Base-by-base conservation (phyloP, 2,888 invertebrate species). In the Ophion slaviceki region DNA sequence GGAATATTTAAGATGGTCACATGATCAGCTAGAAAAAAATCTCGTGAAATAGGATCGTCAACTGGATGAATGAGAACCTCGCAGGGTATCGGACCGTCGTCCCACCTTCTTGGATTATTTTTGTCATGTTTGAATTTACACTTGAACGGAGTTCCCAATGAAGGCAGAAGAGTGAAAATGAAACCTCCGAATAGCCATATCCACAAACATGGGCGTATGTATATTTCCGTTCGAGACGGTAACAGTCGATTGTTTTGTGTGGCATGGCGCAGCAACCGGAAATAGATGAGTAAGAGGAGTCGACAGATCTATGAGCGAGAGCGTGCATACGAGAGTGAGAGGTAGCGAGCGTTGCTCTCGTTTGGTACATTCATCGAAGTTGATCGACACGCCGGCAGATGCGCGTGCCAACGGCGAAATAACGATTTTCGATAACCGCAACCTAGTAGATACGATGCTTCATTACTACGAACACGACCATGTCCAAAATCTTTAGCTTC, bases 281-380 rank as follows among this genome's bases (percentile, higher is more conserved):
- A 80, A 84, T 84, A 66, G 76, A 80, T 59, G 66, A 71, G 80
- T 59, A 70, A 80, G 75, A 71, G 79, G 75, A 76, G 76, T 76
- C 59, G 70, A 70, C 75, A 66, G 80, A 84, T 84, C 80, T 76
- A 84, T 36, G 75, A 71, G 64, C 20, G 75, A 84, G 68, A 64
- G 59, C 70, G 76, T 76, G 47, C 47, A 36, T 47, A 57, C 53
- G 40, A 53, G 66, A 20, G 67, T 36, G 72, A 66, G 68, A 66
- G 68, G 61, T 45, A 71, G 78, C 77, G 80, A 82, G 83, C 85
- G 84, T 81, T 85, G 81, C 85, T 78, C 81, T 71, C 80, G 83
- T 85, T 85, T 85, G n/a, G 81, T 85, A 72, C 77, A 72, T 78
- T 86, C 87, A 87, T 86, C 87, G 85, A 82, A 86, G 87, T 85